Evolutionary conservation across 2,797 vertebrate species (phyloP).

Genomic region (Orestias chungarensis): DNA sequence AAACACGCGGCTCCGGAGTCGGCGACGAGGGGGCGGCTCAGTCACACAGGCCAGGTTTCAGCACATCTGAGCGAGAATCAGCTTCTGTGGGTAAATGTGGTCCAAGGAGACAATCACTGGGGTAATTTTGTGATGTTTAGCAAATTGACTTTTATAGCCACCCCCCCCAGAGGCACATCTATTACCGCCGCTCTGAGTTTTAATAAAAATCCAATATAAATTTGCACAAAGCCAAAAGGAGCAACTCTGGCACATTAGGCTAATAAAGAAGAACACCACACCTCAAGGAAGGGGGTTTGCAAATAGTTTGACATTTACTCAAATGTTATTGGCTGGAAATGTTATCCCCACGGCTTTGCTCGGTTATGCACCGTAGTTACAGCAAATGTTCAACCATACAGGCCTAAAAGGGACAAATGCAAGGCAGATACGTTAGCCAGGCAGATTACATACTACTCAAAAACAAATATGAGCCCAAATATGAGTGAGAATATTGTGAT

Average conservation of each 20-base stretch:
- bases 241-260: slow-evolving; percentile 68
- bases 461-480: too few relatives aligned
- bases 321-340: slow-evolving; percentile 60
- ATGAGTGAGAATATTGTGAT: too few relatives aligned
- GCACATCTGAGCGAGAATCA: slow-evolving; percentile 59
- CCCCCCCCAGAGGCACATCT: slow-evolving; percentile 71
- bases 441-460: too few relatives aligned
- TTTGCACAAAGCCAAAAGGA: slow-evolving; percentile 72
- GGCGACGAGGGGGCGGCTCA: slow-evolving; percentile 24
- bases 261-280: slow-evolving; percentile 72
- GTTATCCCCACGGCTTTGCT: slow-evolving; percentile 57
- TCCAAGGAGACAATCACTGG: slow-evolving; percentile 75
- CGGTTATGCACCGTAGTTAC: slow-evolving; percentile 51
- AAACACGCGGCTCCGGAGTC: slow-evolving; percentile 24
- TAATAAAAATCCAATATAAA: slow-evolving; percentile 81
- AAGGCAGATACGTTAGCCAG: slow-evolving; percentile 39
- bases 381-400: slow-evolving; percentile 54
- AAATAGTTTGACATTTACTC: slow-evolving; percentile 76
- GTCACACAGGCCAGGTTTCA: slow-evolving; percentile 59
- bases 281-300: slow-evolving; percentile 54
- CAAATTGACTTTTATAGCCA: slow-evolving; percentile 80
- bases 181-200: slow-evolving; percentile 73
- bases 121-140: slow-evolving; percentile 76
- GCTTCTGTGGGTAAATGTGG: slow-evolving; percentile 65
- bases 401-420: slow-evolving; percentile 46